phyloP scores from a whole-genome alignment of 64 coral and sea anemone species.

The Montipora sp. region DNA sequence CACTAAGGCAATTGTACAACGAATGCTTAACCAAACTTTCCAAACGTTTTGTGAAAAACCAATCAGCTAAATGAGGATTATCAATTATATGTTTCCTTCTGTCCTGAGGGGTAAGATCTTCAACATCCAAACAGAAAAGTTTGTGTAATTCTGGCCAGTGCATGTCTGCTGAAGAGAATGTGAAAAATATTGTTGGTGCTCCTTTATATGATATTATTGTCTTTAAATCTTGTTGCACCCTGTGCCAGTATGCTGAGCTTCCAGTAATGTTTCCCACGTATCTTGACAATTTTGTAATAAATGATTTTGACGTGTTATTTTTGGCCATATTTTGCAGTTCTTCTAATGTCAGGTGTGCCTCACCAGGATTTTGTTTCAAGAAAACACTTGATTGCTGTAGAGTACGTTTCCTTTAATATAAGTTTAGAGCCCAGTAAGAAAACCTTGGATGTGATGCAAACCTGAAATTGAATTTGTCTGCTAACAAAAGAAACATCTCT shows the following conservation, averaged over 20 bases:
- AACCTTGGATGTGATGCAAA: constrained; percentile 50
- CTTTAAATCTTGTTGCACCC: constrained; percentile 15
- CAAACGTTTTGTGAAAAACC: constrained; percentile 52
- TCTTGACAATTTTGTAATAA: constrained; percentile 15
- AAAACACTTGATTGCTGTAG: constrained; percentile 45
- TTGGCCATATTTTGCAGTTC: constrained; percentile 25
- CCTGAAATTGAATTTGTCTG: not conserved
- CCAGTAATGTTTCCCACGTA: constrained; percentile 20
- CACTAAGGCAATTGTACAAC: constrained; percentile 34
- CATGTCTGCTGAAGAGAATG: constrained; percentile 4
- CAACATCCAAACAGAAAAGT: not conserved
- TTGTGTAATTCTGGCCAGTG: constrained; percentile 37
- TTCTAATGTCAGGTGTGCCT: constrained; percentile 24
- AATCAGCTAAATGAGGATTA: constrained; percentile 17
- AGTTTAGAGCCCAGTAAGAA: constrained; percentile 42
- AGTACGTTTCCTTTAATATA: constrained; percentile 32
- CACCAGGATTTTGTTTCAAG: constrained; percentile 52
- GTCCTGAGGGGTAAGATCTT: not conserved
- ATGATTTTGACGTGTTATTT: constrained; percentile 14
- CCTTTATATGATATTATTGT: constrained; percentile 11
- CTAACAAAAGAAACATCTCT: too few species aligned
- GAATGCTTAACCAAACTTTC: constrained; percentile 42
- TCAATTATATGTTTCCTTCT: constrained; percentile 49
- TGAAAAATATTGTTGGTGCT: constrained; percentile 38
- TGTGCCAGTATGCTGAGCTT: constrained; percentile 26